Evolutionary conservation across 1,140 invertebrate genomes (phyloP).

Genomic region (Xylocopa sonorina): DNA sequence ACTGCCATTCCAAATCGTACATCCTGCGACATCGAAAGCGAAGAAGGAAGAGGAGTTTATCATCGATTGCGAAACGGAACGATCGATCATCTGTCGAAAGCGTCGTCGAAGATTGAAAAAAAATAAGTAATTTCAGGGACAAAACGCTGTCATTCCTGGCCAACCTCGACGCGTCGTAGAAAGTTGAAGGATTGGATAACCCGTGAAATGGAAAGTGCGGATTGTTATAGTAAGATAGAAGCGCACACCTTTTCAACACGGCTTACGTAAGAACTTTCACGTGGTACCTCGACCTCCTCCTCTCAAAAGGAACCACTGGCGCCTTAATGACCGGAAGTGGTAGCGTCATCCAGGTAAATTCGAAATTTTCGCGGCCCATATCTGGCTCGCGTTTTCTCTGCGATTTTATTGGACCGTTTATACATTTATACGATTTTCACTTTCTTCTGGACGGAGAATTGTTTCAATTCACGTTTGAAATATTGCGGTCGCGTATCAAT

Average conservation of each 20-base stretch:
- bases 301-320: neutral
- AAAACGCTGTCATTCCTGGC: neutral
- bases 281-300: neutral
- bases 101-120: neutral
- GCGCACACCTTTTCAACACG: conserved; percentile 56
- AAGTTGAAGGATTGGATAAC: conserved; percentile 75
- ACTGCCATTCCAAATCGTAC: neutral
- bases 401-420: too few species aligned
- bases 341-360: neutral
- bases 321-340: conserved; percentile 8
- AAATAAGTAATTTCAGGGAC: neutral
- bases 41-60: too few species aligned
- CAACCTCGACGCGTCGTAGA: conserved; percentile 60
- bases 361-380: neutral
- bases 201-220: conserved; percentile 75
- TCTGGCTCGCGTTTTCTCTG: neutral
- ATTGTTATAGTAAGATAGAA: conserved; percentile 44
- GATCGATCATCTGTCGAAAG: neutral
- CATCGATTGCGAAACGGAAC: neutral
- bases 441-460: too few species aligned
- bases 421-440: too few species aligned
- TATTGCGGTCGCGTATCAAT: too few species aligned
- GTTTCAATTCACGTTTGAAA: too few species aligned
- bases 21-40: too few species aligned
- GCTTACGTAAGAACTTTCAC: conserved; percentile 70